Conservation (phyloP, 1,140 invertebrate genomes). For the Drosophila bifasciata region DNA sequence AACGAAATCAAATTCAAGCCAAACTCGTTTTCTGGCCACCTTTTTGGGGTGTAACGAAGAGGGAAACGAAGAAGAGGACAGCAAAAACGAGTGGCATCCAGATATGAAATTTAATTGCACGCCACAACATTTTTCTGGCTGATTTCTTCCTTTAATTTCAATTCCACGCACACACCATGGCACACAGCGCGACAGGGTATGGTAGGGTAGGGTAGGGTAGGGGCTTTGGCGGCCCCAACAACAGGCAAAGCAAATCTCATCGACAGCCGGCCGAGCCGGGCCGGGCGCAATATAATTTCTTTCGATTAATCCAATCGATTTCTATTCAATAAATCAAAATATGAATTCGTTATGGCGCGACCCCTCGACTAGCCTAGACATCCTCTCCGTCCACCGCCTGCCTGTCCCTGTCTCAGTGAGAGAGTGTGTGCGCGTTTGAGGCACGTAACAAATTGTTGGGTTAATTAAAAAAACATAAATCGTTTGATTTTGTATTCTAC, state of each 20-base stretch:
- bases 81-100: conserved; percentile 18
- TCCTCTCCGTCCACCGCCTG: conserved; percentile 6
- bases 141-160: conserved; percentile 73
- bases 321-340: conserved; percentile 84
- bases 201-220: too few species aligned
- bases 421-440: conserved; percentile 68
- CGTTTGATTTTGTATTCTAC: conserved; percentile 70
- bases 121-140: conserved; percentile 64
- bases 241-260: conserved; percentile 59
- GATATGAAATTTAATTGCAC: conserved; percentile 65
- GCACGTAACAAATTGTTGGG: conserved; percentile 83
- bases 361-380: conserved; percentile 53
- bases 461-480: conserved; percentile 84
- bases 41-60: background rate
- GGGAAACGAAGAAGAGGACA: background rate
- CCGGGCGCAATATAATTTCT: conserved; percentile 80
- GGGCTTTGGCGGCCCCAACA: conserved; percentile 35
- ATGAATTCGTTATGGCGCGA: conserved; percentile 74
- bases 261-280: conserved; percentile 59
- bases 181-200: conserved; percentile 2
- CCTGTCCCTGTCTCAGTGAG: conserved; percentile 24
- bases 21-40: conserved; percentile 40
- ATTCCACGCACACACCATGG: conserved; percentile 48
- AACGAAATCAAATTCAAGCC: conserved; percentile 33
- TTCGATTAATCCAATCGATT: conserved; percentile 83